phyloP scores from a whole-genome alignment of 35 echinoderm and acorn worm genomes.

The Apostichopus californicus region DNA sequence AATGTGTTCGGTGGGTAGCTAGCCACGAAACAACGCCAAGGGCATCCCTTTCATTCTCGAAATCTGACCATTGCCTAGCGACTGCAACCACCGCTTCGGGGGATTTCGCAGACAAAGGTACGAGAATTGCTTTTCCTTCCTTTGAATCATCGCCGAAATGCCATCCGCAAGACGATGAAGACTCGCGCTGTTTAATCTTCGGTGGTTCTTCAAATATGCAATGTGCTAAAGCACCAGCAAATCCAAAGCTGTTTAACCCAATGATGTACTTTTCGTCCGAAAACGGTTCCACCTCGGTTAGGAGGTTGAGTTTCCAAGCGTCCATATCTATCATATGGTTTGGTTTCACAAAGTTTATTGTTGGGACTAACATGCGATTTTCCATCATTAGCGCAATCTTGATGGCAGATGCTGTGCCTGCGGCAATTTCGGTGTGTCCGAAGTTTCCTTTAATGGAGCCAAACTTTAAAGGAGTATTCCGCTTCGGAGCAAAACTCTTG shows the following conservation, averaged over 20 bases:
- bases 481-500: constrained; percentile 47
- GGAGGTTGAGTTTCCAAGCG: constrained; percentile 61
- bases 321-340: constrained; percentile 80
- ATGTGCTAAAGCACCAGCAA: constrained; percentile 93
- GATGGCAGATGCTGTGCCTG: constrained; percentile 81
- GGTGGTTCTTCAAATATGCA: constrained; percentile 89
- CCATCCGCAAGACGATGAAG: constrained; percentile 50
- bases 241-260: constrained; percentile 89
- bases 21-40: constrained; percentile 79
- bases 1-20: constrained; percentile 67
- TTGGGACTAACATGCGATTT: constrained; percentile 67
- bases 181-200: background rate
- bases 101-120: constrained; percentile 88
- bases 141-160: constrained; percentile 64
- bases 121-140: constrained; percentile 63
- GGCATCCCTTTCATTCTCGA: constrained; percentile 75
- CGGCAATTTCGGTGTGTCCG: constrained; percentile 88
- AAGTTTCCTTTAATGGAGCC: constrained; percentile 96
- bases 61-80: constrained; percentile 67
- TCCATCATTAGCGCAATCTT: constrained; percentile 93
- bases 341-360: constrained; percentile 79
- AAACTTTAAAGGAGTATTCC: constrained; percentile 69
- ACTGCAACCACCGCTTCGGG: constrained; percentile 70
- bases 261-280: constrained; percentile 65
- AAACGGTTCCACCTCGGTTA: constrained; percentile 52